Percentiles rank a stretch among this genome's conserved stretches.
Evolutionary conservation across 53 echinoderm and acorn worm genomes (phyloP).

Genomic region (Arbacia lixula): DNA sequence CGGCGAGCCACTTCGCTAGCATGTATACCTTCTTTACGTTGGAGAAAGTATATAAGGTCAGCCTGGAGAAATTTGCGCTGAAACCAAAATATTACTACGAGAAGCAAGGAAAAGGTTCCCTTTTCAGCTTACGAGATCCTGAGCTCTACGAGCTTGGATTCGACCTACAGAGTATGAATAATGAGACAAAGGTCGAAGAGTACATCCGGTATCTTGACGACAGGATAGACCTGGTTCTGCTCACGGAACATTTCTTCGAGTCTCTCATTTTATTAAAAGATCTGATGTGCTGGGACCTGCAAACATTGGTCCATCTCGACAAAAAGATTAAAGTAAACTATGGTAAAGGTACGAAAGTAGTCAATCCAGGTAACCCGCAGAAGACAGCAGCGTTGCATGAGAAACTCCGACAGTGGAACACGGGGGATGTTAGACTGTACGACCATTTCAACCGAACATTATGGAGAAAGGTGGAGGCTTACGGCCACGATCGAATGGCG

Average conservation of each 20-base stretch:
- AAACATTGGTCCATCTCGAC: constrained; percentile 20
- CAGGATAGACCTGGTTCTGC: constrained; percentile 83
- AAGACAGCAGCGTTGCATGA: constrained; percentile 33
- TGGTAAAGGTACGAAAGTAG: not conserved
- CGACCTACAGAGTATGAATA: constrained; percentile 12
- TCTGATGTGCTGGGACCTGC: constrained; percentile 89
- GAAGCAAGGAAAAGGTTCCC: too few species aligned
- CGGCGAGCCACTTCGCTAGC: constrained; percentile 78
- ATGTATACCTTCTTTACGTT: constrained; percentile 68
- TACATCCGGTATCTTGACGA: constrained; percentile 47
- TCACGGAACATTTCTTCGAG: constrained; percentile 91
- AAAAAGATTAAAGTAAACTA: constrained; percentile 8
- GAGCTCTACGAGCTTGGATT: constrained; percentile 88
- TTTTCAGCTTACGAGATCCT: constrained; percentile 60
- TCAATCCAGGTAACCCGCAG: not conserved
- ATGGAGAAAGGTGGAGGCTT: constrained; percentile 61
- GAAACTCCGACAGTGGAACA: constrained; percentile 66
- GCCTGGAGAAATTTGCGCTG: constrained; percentile 53
- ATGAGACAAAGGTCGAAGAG: constrained; percentile 15
- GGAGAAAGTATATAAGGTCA: constrained; percentile 28
- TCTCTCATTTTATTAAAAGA: constrained; percentile 84
- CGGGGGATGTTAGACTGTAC: constrained; percentile 74
- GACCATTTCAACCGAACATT: constrained; percentile 71
- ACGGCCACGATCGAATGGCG: constrained; percentile 60
- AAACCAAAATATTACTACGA: constrained; percentile 53